Evolutionary conservation across 2,797 vertebrate species (phyloP).

Genomic region (Coilia nasus): DNA sequence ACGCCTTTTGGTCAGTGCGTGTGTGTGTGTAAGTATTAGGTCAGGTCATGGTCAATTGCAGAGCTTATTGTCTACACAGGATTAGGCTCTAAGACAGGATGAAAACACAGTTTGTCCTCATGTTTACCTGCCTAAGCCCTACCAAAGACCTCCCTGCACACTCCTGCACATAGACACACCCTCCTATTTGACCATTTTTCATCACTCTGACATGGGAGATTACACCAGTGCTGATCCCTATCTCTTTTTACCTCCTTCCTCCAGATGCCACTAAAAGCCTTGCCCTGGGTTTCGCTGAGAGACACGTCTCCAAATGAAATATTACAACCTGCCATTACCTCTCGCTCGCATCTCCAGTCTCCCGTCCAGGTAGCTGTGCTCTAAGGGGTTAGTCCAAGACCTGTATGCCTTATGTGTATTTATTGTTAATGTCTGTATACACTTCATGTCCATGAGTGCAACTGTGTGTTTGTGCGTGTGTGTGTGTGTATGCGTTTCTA

Average conservation of each 20-base stretch:
- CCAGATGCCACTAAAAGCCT: constrained; percentile 70
- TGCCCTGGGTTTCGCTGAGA: constrained; percentile 64
- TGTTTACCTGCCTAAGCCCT: constrained; percentile 55
- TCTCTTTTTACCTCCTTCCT: constrained; percentile 64
- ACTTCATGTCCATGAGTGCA: too few relatives aligned
- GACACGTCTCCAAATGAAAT: constrained; percentile 72
- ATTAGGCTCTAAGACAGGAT: constrained; percentile 63
- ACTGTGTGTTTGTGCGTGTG: too few relatives aligned
- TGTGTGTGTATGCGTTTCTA: too few relatives aligned
- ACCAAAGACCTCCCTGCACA: constrained; percentile 40
- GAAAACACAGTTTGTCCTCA: constrained; percentile 62
- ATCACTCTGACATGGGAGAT: constrained; percentile 73
- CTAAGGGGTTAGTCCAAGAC: background rate
- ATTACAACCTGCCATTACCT: constrained; percentile 66
- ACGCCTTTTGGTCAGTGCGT: constrained; percentile 42
- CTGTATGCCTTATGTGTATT: too few relatives aligned
- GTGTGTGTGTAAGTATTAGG: constrained; percentile 17
- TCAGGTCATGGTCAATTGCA: constrained; percentile 57
- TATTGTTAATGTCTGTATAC: too few relatives aligned
- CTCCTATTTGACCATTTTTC: constrained; percentile 61
- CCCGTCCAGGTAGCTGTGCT: background rate
- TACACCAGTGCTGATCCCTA: constrained; percentile 68
- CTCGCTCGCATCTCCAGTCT: background rate
- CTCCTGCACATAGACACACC: constrained; percentile 49
- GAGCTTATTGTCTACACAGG: constrained; percentile 60